These are phyloP conservation scores for Xenopus laevis DNA, from an alignment of 2,113 vertebrate genomes.

Conservation along the genomic window DNA sequence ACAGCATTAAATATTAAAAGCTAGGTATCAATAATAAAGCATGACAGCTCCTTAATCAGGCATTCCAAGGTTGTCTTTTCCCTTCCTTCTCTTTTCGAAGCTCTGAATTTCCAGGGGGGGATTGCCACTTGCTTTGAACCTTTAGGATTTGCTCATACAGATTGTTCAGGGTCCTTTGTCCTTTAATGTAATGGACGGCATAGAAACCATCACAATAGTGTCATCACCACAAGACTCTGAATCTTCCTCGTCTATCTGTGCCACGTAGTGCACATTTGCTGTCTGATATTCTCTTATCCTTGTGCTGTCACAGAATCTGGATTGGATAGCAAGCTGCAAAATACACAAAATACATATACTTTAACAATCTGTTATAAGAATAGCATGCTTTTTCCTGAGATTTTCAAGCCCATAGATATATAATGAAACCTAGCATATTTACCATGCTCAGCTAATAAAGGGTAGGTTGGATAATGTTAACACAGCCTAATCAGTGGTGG, in stretches of 20 bases:
- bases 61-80: conserved; percentile 67
- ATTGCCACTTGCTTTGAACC: conserved; percentile 52
- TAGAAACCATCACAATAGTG: conserved; percentile 68
- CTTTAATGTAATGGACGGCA: conserved; percentile 72
- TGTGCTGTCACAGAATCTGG: conserved; percentile 68
- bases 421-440: too few relatives aligned
- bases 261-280: conserved; percentile 58
- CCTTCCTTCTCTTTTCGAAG: conserved; percentile 49
- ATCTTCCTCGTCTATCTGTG: conserved; percentile 55
- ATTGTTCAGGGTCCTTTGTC: conserved; percentile 67
- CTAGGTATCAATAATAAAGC: conserved; percentile 89
- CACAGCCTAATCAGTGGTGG: too few relatives aligned
- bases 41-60: conserved; percentile 81
- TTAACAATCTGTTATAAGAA: background rate
- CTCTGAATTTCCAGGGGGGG: conserved; percentile 57
- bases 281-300: conserved; percentile 69
- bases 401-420: too few relatives aligned
- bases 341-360: conserved; percentile 22
- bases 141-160: background rate
- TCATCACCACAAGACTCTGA: conserved; percentile 67
- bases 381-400: too few relatives aligned
- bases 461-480: too few relatives aligned
- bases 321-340: conserved; percentile 71
- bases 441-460: too few relatives aligned
- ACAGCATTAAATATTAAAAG: conserved; percentile 95